Conservation (phyloP, 2,888 invertebrate genomes). For the Linnaemya tessellans region DNA sequence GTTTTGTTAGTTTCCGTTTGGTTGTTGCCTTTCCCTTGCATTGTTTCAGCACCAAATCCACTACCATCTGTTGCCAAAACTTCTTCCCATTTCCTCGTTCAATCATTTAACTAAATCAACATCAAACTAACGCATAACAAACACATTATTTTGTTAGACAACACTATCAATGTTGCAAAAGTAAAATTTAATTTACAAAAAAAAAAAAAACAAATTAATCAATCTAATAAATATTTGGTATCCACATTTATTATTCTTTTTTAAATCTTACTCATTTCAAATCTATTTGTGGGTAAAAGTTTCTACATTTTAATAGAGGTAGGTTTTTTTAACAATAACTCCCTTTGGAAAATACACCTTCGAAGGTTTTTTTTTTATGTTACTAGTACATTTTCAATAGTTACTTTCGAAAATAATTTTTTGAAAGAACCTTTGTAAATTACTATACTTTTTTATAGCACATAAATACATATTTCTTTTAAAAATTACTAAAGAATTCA, state of each 20-base stretch:
- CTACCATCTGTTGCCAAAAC: constrained; percentile 1
- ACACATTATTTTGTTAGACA: constrained; percentile 63
- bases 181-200: background rate
- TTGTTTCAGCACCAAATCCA: constrained; percentile 31
- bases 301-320: no score
- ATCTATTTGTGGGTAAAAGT: no score
- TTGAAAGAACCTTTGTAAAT: background rate
- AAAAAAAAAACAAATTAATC: no score
- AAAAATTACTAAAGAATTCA: background rate
- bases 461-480: background rate
- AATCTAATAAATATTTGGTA: no score
- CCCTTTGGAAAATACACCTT: no score
- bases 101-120: constrained; percentile 58
- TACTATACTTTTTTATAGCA: background rate
- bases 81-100: background rate
- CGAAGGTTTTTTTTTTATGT: no score
- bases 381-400: background rate
- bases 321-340: no score
- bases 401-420: background rate
- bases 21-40: constrained; percentile 24
- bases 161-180: constrained; percentile 37
- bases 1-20: constrained; percentile 50
- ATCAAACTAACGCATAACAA: constrained; percentile 45
- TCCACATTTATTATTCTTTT: no score
- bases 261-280: no score